Evolutionary conservation across 23 tunicate genomes (phyloP).

Genomic region (Styela clava): DNA sequence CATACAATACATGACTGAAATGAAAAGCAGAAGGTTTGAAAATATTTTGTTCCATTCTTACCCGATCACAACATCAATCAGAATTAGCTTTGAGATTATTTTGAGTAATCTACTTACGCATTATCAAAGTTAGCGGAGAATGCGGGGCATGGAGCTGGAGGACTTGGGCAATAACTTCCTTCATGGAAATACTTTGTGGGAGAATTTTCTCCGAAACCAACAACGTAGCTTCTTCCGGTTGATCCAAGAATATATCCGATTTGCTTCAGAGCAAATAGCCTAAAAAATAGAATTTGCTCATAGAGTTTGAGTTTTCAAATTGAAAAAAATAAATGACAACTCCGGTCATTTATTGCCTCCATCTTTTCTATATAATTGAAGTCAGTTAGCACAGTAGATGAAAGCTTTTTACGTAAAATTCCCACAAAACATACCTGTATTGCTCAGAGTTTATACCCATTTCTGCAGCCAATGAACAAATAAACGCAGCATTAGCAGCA

Average conservation of each 20-base stretch:
- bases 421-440: slow-evolving; percentile 64
- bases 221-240: slow-evolving; percentile 71
- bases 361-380: too few species aligned
- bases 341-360: too few species aligned
- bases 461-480: slow-evolving; percentile 82
- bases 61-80: background rate
- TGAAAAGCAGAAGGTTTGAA: background rate
- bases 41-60: background rate
- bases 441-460: slow-evolving; percentile 31
- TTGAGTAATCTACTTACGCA: slow-evolving; percentile 71
- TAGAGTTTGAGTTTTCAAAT: background rate
- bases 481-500: slow-evolving; percentile 86
- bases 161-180: slow-evolving; percentile 71
- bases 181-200: slow-evolving; percentile 68
- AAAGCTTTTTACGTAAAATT: too few species aligned
- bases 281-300: slow-evolving; percentile 28
- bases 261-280: slow-evolving; percentile 61
- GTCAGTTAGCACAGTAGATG: too few species aligned
- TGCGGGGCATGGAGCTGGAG: slow-evolving; percentile 47
- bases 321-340: background rate
- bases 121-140: slow-evolving; percentile 46
- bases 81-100: too few species aligned
- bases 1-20: slow-evolving; percentile 59
- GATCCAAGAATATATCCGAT: slow-evolving; percentile 74
- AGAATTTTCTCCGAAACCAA: slow-evolving; percentile 70